phyloP scores from a whole-genome alignment of 2,113 vertebrate species.

The Callionymus lyra region DNA sequence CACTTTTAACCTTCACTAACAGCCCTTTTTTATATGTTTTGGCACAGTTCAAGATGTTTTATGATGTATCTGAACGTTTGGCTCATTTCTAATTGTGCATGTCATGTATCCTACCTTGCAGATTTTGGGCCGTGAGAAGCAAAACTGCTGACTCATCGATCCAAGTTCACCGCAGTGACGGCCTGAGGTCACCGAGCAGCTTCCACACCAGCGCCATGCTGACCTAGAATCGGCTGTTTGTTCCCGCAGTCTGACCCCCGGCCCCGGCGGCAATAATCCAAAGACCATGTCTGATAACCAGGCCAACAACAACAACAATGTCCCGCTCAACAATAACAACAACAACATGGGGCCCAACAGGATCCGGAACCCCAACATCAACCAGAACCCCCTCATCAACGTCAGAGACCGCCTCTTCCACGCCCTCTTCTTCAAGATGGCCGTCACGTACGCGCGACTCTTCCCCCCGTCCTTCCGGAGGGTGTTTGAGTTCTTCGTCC shows the following conservation, averaged over 20 bases:
- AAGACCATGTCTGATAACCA: slow-evolving; percentile 82
- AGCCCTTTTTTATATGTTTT: too few species aligned
- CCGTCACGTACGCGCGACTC: slow-evolving; percentile 94
- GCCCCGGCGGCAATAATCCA: not conserved
- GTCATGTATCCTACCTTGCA: not conserved
- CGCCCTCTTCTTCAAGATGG: slow-evolving; percentile 98
- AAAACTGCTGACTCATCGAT: not conserved
- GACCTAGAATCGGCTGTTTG: slow-evolving; percentile 22
- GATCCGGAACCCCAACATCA: slow-evolving; percentile 80
- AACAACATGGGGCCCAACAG: slow-evolving; percentile 70
- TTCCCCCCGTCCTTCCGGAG: slow-evolving; percentile 91
- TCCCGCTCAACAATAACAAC: slow-evolving; percentile 62
- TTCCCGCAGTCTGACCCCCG: slow-evolving; percentile 8
- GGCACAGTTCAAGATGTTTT: too few species aligned
- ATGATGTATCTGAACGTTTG: too few species aligned
- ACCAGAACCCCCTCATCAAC: slow-evolving; percentile 95
- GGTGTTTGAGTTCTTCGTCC: slow-evolving; percentile 92
- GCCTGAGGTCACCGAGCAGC: slow-evolving; percentile 5
- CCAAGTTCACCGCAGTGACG: not conserved
- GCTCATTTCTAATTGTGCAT: too few species aligned
- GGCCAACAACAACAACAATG: slow-evolving; percentile 70
- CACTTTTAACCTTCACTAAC: too few species aligned
- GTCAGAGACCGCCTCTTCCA: slow-evolving; percentile 95
- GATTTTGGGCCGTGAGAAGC: not conserved
- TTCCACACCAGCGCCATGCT: slow-evolving; percentile 26